Conservation (phyloP, 2,888 invertebrate species). For the Cantharis lateralis region DNA sequence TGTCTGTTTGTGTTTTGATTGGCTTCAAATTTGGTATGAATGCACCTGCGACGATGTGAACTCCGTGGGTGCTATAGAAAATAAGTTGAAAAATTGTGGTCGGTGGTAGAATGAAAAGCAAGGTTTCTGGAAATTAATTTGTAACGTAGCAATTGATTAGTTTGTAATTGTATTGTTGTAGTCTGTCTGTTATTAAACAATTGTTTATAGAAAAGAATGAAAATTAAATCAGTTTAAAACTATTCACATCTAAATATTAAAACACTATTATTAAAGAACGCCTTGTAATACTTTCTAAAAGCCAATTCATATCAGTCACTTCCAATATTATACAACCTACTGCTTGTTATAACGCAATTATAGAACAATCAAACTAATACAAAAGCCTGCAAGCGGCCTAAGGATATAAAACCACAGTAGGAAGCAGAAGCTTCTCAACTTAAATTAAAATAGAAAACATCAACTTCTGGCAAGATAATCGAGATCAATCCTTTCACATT, state of each 20-base stretch:
- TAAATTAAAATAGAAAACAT: constrained; percentile 23
- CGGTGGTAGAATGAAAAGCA: background rate
- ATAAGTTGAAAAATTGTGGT: background rate
- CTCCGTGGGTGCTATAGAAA: background rate
- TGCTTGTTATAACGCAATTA: constrained; percentile 19
- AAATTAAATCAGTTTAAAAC: background rate
- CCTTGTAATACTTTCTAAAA: constrained; percentile 18
- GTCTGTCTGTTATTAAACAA: background rate
- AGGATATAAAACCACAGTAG: constrained; percentile 17
- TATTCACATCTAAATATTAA: background rate
- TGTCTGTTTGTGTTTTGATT: background rate
- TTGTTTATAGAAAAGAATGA: background rate
- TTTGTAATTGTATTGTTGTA: background rate
- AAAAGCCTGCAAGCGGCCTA: constrained; percentile 10
- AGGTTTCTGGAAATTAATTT: background rate
- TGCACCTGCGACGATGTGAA: background rate
- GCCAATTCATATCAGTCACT: constrained; percentile 5
- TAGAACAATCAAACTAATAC: constrained; percentile 20
- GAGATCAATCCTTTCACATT: constrained; percentile 22
- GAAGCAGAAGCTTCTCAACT: constrained; percentile 25
- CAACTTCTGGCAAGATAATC: constrained; percentile 16
- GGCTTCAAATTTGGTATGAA: background rate
- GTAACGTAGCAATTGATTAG: background rate
- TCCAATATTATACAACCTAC: constrained; percentile 17
- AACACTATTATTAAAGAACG: constrained; percentile 1